Evolutionary conservation across 2,113 vertebrate species (phyloP), one percentile per base, ranked within the genome.

Genomic region (Drymodes brunneopygia): DNA sequence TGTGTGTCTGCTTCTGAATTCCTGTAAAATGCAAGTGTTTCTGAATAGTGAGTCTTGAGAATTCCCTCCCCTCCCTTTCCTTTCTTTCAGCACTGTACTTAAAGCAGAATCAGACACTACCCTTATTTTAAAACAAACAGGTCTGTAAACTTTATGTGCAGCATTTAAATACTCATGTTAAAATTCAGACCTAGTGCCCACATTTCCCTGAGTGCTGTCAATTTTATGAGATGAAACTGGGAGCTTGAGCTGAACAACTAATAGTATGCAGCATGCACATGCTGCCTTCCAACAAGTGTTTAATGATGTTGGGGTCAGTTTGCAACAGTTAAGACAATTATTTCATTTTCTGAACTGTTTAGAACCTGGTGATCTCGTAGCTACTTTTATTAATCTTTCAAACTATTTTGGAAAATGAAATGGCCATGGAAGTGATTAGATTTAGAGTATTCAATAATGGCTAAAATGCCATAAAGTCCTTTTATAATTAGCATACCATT

Each of bases 121-220:
- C 87, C 97, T 97, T 97, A 94, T 97, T 98, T 97, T 97, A 96
- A 98, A 97, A 97, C 97, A 98, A 98, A 97, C 97, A 98, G 95
- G 84, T 97, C 96, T 96, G 95, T 96, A 98, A 97, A 97, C 95
- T 96, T 94, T 97, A 96, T 91, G 96, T 87, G 94, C 81, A 96
- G 97, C 97, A 98, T 98, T 98, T 98, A 97, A 98, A 98, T 98
- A 97, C 93, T 96, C 94, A n/a, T 95, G 96, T 98, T 98, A 98
- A 98, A 96, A 98, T 98, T 97, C 98, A 98, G 60, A 92, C 88
- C 87, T 84, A 92, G 92, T 92, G 86, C 95, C 90, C 67, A 66
- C 88, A 90, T 97, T 95, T 98, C 97, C 98, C 96, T 84, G 94
- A 97, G 94, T 97, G 95, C 97, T 97, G 96, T 98, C 97, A 96